Evolutionary conservation across 2,113 vertebrate species (phyloP), one percentile per base, ranked within the genome.

Genomic region (Typhlomys cinereus): DNA sequence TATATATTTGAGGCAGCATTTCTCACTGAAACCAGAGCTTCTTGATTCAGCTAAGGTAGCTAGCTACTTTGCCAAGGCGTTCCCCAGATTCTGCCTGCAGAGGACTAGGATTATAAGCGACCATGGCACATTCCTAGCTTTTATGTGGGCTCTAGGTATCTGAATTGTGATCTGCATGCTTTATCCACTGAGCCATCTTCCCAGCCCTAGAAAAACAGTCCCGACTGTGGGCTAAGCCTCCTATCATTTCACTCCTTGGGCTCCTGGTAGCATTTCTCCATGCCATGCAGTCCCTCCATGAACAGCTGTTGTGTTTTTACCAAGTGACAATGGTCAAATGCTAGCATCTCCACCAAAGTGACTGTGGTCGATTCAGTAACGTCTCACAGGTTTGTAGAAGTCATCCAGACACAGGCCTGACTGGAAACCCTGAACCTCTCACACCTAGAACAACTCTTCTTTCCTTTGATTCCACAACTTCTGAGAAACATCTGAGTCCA

Each of bases 401-500:
- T 79, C 15, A 3, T 14, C 61, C 52, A 34, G 11, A 79, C 62
- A 81, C 73, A 91, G 39, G 90, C 62, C 54, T 29, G 5, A 70
- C 48, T 61, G 23, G 31, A 91, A n/a, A 41, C n/a, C 48, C 54
- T 27, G 44, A n/a, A 13, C 79, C 54, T 85, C 57, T 88, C 66
- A 71, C 48, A 69, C 14, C 5, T 9, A 93, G 36, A 75, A 52
- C 34, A 80, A 67, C 81, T 46, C 82, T 57, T 78, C 20, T 20
- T 48, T 48, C 34, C 52, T 81, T 75, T n/a, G 11, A 70, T 62
- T 61, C 70, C 82, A 67, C 73, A 70, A 50, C 29, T 85, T 78
- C 62, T 79, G 52, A 66, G 61, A 89, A 87, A 62, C 82, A 67
- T 20, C 50, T 81, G n/a, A 85, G 48, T 59, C 25, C 66, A 91